Conservation (phyloP, 2,888 invertebrate genomes). For the Volucella inflata region DNA sequence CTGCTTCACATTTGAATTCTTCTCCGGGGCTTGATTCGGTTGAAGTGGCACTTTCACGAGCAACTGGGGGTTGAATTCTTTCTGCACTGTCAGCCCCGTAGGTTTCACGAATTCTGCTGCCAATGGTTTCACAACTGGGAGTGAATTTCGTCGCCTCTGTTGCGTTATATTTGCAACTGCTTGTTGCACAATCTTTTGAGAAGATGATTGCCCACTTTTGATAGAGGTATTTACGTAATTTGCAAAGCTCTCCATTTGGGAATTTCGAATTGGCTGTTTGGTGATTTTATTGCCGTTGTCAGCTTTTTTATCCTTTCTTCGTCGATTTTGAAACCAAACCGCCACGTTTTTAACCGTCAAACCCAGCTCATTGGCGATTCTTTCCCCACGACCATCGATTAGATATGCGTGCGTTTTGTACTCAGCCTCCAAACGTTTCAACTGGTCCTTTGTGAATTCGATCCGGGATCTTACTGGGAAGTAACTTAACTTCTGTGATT, state of each 20-base stretch:
- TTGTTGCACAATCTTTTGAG: too few species aligned
- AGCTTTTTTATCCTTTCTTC: conserved; percentile 89
- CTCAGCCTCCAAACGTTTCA: conserved; percentile 96
- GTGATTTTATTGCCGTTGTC: neutral
- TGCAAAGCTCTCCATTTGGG: too few species aligned
- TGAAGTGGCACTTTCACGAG: neutral
- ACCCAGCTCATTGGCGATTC: conserved; percentile 96
- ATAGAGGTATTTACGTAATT: too few species aligned
- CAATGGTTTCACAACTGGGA: conserved; percentile 16
- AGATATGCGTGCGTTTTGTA: conserved; percentile 97
- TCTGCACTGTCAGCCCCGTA: neutral
- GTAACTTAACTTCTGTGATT: too few species aligned
- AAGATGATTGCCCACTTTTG: neutral
- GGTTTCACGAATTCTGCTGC: conserved; percentile 1
- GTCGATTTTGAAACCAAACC: conserved; percentile 92
- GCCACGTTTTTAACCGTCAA: conserved; percentile 94
- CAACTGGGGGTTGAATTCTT: conserved; percentile 14
- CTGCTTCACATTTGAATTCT: too few species aligned
- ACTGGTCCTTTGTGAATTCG: conserved; percentile 97
- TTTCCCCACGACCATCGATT: conserved; percentile 94
- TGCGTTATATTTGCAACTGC: neutral
- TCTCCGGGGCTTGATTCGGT: too few species aligned
- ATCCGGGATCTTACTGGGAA: conserved; percentile 89
- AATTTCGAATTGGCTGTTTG: neutral
- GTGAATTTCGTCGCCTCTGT: neutral